Evolutionary conservation across 2,888 invertebrate genomes (phyloP).

Genomic region (Pristionchus japonicus): DNA sequence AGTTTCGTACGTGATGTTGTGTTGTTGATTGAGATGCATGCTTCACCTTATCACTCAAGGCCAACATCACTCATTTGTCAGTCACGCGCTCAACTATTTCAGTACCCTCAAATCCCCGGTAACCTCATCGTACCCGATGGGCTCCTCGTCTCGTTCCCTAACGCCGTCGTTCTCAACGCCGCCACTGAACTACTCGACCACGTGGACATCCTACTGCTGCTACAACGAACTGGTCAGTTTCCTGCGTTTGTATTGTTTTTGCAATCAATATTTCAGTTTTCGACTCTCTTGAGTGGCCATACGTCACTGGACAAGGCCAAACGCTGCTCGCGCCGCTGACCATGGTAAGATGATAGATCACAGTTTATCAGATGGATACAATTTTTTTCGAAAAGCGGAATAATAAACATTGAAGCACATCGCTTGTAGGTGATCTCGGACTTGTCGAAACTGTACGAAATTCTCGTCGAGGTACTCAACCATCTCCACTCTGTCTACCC

Average conservation of each 20-base stretch:
- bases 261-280: conserved; percentile 84
- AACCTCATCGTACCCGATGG: conserved; percentile 78
- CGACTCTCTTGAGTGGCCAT: conserved; percentile 88
- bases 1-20: too few relatives aligned
- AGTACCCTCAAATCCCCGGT: conserved; percentile 91
- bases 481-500: background rate
- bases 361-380: too few relatives aligned
- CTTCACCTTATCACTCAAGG: too few relatives aligned
- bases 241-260: too few relatives aligned
- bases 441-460: background rate
- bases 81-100: too few relatives aligned
- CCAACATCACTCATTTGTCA: too few relatives aligned
- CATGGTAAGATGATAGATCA: too few relatives aligned
- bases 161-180: conserved; percentile 93
- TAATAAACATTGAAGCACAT: too few relatives aligned
- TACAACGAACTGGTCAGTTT: conserved; percentile 85
- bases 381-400: too few relatives aligned
- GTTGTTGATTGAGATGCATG: too few relatives aligned
- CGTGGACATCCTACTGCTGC: conserved; percentile 91
- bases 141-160: conserved; percentile 80
- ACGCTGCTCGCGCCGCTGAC: background rate
- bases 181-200: conserved; percentile 98
- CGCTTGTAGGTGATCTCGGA: background rate
- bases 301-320: conserved; percentile 83
- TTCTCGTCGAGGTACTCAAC: background rate